Evolutionary conservation across 2,113 vertebrate species (phyloP).

Genomic region (Hystrix brachyura): DNA sequence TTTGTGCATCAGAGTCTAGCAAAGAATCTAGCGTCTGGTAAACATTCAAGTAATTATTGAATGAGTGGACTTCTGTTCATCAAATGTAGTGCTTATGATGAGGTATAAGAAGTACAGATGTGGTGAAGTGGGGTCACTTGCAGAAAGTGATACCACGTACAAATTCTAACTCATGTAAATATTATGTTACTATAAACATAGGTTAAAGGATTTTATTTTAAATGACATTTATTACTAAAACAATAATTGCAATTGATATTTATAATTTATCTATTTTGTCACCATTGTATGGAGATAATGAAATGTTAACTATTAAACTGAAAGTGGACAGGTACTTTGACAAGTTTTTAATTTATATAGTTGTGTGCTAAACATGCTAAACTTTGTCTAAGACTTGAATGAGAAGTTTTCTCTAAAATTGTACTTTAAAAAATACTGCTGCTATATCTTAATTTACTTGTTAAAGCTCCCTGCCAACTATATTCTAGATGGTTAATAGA

Average conservation of each 20-base stretch:
- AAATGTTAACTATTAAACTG: conserved; percentile 27
- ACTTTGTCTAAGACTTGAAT: background rate
- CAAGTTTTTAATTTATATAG: background rate
- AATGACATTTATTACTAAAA: conserved; percentile 54
- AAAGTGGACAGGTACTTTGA: conserved; percentile 1
- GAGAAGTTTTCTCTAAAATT: conserved; percentile 61
- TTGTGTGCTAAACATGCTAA: conserved; percentile 21
- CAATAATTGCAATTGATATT: background rate
- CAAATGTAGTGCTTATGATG: background rate
- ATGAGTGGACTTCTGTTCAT: background rate
- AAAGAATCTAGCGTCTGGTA: background rate
- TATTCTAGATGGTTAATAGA: background rate
- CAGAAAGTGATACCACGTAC: background rate
- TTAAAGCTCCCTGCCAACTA: background rate
- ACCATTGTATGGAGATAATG: background rate
- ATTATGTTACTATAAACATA: background rate
- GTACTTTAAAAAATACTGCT: background rate
- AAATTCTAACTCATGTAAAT: conserved; percentile 7
- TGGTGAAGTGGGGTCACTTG: background rate
- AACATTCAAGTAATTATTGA: background rate
- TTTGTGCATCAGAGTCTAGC: background rate
- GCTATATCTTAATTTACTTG: background rate
- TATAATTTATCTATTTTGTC: conserved; percentile 42
- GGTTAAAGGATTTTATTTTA: conserved; percentile 5
- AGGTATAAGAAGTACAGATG: conserved; percentile 5